Base-by-base conservation (phyloP, 1,140 invertebrate species). In the Sycobia sp. region DNA sequence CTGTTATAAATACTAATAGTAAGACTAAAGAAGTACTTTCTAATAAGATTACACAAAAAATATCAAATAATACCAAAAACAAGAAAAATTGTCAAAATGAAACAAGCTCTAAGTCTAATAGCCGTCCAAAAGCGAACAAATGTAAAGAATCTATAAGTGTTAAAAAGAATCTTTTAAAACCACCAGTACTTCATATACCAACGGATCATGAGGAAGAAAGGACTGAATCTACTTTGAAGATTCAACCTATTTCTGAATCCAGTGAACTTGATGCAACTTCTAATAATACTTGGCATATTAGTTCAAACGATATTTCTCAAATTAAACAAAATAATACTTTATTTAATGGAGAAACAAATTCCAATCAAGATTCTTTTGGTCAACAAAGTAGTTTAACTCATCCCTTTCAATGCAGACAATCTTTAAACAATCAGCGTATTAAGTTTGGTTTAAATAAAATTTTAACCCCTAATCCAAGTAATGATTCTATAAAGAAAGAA, bases 381-480 rank as follows among this genome's bases (percentile, higher is more conserved):
- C 62, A 64, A 27, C 53, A 65, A 53, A 59, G 38, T 43, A 57
- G 29, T 54, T 53, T 65, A 36, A 7, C 38, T 13, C 34, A 57
- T 32, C 62, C 62, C 3, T 65, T 65, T 9, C 62, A 65, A 46
- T 51, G 55, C 8, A 36, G 54, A 36, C 54, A 63, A 51, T 63
- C 62, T 10, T 34, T 63, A 18, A 51, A 13, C 11, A 51, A 50
- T 63, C 62, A 63, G 51, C 34, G 54, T 9, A 29, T 57, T 18
- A 63, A 57, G 55, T 63, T 63, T 51, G 62, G 62, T 34, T 36
- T 63, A 9, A 57, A 41, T 25, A 63, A 49, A 2, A 7, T 7
- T 32, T 32, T 32, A 11, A 32, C 29, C 11, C 29, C 11, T 7
- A 49, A 53, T 54, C 13, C 41, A 44, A 34, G 22, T 39, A 18